Conservation (phyloP, 92 coral and sea anemone genomes). For the Micromussa lordhowensis region DNA sequence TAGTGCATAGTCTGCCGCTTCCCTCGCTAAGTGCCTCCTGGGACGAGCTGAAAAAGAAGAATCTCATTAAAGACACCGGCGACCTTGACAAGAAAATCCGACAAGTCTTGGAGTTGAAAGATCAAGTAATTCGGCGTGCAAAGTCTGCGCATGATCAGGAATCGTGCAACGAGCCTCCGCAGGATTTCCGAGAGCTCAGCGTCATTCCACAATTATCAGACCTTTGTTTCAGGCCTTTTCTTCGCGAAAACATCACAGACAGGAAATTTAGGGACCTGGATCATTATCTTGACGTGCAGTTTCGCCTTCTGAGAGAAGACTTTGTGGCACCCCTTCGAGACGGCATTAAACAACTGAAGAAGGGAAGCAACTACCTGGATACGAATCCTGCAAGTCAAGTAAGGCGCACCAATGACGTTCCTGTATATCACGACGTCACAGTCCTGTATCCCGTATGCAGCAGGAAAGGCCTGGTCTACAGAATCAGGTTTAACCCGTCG, state of each 20-base stretch:
- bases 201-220: slow-evolving; percentile 78
- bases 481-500: slow-evolving; percentile 64
- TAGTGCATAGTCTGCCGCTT: slow-evolving; percentile 61
- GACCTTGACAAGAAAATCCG: slow-evolving; percentile 56
- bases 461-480: slow-evolving; percentile 65
- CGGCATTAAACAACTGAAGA: slow-evolving; percentile 58
- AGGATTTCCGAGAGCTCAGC: slow-evolving; percentile 74
- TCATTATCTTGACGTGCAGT: slow-evolving; percentile 94
- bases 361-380: slow-evolving; percentile 27
- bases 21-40: slow-evolving; percentile 61
- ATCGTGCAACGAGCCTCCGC: slow-evolving; percentile 62
- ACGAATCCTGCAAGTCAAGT: neutral
- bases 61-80: slow-evolving; percentile 13
- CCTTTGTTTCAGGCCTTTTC: slow-evolving; percentile 72
- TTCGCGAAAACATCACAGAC: slow-evolving; percentile 80
- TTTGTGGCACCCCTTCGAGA: slow-evolving; percentile 76
- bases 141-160: slow-evolving; percentile 27
- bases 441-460: slow-evolving; percentile 72
- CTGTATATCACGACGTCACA: slow-evolving; percentile 68
- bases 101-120: slow-evolving; percentile 38
- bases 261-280: slow-evolving; percentile 65
- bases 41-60: slow-evolving; percentile 19
- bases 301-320: slow-evolving; percentile 89
- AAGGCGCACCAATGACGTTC: slow-evolving; percentile 18
- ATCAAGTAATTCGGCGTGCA: slow-evolving; percentile 40